Evolutionary conservation across 30 jellyfish, hydroid and myxozoan species (phyloP).

Genomic region (Pseudorhiza aurosa): DNA sequence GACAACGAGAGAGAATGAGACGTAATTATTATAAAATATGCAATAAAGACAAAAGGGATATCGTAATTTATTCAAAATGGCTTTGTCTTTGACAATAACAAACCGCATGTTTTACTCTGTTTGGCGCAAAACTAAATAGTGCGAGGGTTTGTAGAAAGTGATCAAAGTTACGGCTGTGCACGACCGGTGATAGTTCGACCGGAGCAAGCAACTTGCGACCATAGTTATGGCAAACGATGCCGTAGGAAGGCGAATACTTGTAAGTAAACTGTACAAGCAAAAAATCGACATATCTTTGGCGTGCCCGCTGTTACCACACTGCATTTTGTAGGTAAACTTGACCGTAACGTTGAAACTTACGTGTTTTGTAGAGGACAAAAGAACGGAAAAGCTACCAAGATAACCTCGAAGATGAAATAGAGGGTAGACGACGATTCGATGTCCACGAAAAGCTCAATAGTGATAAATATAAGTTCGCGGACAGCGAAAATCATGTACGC

Average conservation of each 20-base stretch:
- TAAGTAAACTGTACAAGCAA: constrained; percentile 26
- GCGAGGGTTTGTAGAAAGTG: neutral
- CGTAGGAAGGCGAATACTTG: constrained; percentile 62
- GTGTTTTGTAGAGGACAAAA: constrained; percentile 83
- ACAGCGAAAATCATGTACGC: constrained; percentile 55
- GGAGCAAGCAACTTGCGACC: constrained; percentile 35
- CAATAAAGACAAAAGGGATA: neutral
- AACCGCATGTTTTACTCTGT: constrained; percentile 66
- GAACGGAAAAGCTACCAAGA: constrained; percentile 87
- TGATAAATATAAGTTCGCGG: constrained; percentile 70
- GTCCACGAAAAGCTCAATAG: constrained; percentile 86
- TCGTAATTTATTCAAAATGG: constrained; percentile 62
- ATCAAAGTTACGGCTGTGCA: constrained; percentile 59
- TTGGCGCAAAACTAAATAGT: constrained; percentile 46
- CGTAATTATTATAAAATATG: neutral
- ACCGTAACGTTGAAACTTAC: neutral
- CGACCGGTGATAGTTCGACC: constrained; percentile 32
- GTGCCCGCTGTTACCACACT: neutral
- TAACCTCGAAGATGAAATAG: constrained; percentile 90
- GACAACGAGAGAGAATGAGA: too few species aligned
- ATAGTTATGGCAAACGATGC: constrained; percentile 47
- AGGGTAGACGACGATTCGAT: constrained; percentile 90
- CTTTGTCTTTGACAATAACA: constrained; percentile 38
- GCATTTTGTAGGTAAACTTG: neutral
- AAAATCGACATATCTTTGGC: neutral